These are phyloP conservation scores for Ectemnius lituratus DNA, from an alignment of 2,888 invertebrate species.

Conservation along the genomic window DNA sequence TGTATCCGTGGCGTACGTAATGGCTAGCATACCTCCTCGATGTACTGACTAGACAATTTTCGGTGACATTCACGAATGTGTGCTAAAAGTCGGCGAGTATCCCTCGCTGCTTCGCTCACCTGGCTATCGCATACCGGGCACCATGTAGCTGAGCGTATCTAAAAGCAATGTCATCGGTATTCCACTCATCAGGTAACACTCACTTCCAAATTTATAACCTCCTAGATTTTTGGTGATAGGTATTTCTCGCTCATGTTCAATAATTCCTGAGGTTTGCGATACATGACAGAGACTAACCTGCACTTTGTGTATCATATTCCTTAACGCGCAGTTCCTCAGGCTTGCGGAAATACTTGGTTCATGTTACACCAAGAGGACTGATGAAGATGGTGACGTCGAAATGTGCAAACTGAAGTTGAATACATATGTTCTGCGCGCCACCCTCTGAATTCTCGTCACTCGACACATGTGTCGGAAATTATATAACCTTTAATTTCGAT, in stretches of 20 bases:
- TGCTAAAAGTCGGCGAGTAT: slow-evolving; percentile 45
- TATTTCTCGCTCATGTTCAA: no score
- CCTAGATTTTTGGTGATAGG: no score
- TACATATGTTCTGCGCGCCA: not conserved
- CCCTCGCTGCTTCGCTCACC: slow-evolving; percentile 53
- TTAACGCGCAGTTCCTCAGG: slow-evolving; percentile 9
- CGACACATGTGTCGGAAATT: no score
- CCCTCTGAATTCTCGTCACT: no score
- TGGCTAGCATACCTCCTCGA: not conserved
- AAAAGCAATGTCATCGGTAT: not conserved
- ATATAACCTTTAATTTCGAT: no score
- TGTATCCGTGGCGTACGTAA: slow-evolving; percentile 1
- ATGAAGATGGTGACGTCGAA: no score
- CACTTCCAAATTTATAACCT: no score
- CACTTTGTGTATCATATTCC: slow-evolving; percentile 46
- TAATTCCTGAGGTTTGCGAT: no score
- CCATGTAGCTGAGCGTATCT: slow-evolving; percentile 51
- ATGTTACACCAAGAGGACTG: slow-evolving; percentile 16
- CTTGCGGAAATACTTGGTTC: slow-evolving; percentile 10
- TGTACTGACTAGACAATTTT: slow-evolving; percentile 23
- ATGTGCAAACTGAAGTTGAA: slow-evolving; percentile 34
- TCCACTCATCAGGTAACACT: no score
- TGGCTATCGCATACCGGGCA: slow-evolving; percentile 58
- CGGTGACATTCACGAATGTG: slow-evolving; percentile 56
- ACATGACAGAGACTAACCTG: slow-evolving; percentile 26